phyloP scores from a whole-genome alignment of 2,797 vertebrate genomes.

The Xenopus petersii region DNA sequence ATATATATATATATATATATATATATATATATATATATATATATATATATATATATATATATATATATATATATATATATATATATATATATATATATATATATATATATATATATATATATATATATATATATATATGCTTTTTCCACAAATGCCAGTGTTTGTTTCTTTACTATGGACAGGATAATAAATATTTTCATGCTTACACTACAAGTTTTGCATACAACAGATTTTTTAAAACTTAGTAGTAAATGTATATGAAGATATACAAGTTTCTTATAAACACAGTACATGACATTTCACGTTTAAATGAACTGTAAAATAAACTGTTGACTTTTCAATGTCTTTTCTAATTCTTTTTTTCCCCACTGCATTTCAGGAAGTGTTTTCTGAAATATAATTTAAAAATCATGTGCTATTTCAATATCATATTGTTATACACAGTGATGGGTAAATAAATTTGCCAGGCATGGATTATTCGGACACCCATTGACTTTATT shows the following conservation, averaged over 20 bases:
- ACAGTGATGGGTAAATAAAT: too few species aligned
- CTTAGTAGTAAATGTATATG: conserved; percentile 28
- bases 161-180: conserved; percentile 18
- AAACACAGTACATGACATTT: conserved; percentile 26
- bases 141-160: conserved; percentile 14
- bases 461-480: too few species aligned
- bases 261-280: conserved; percentile 16
- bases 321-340: background rate
- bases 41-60: too few species aligned
- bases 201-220: conserved; percentile 10
- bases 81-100: too few species aligned
- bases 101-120: too few species aligned
- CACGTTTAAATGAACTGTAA: conserved; percentile 19
- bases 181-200: conserved; percentile 15
- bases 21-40: too few species aligned
- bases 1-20: background rate
- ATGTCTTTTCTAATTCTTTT: conserved; percentile 19
- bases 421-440: too few species aligned
- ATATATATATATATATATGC: background rate
- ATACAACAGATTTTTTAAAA: background rate
- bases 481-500: too few species aligned
- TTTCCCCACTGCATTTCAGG: too few species aligned
- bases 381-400: too few species aligned
- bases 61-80: too few species aligned
- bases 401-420: too few species aligned